Evolutionary conservation across 1,140 invertebrate genomes (phyloP).

Genomic region (Oncopeltus fasciatus): DNA sequence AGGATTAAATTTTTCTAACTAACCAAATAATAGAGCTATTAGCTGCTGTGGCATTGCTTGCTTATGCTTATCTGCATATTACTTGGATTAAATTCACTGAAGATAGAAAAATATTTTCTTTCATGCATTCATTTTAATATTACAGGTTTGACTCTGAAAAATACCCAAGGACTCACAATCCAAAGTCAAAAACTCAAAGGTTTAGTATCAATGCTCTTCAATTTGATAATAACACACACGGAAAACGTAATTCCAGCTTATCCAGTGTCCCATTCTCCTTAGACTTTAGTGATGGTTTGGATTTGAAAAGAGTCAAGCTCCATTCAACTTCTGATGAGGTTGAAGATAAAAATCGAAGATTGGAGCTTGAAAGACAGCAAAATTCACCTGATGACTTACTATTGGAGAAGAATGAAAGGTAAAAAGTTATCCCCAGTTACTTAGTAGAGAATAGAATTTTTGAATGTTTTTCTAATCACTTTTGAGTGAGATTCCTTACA

Average conservation of each 20-base stretch:
- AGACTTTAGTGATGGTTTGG: conserved; percentile 23
- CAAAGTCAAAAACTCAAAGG: conserved; percentile 8
- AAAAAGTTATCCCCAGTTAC: no score
- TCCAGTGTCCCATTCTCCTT: conserved; percentile 8
- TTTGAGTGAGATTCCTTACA: no score
- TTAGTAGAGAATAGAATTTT: no score
- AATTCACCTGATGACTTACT: conserved; percentile 4
- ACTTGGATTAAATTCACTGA: no score
- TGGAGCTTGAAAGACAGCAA: conserved; percentile 24
- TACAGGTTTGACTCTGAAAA: conserved; percentile 44
- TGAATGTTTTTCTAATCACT: no score
- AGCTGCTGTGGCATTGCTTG: no score
- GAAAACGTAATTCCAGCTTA: conserved; percentile 16
- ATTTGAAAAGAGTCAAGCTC: conserved; percentile 25
- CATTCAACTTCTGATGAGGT: conserved; percentile 15
- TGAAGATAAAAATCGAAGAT: conserved; percentile 30
- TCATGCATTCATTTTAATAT: conserved; percentile 20
- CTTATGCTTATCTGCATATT: no score
- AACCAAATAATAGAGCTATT: no score
- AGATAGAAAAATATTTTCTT: no score
- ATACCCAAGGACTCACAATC: conserved; percentile 35
- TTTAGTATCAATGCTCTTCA: conserved; percentile 21
- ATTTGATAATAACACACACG: conserved; percentile 21
- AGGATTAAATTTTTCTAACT: no score
- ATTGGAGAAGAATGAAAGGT: conserved; percentile 23